These are phyloP conservation scores for Leucophenga maculata DNA, from an alignment of 2,888 invertebrate genomes.

Conservation along the genomic window DNA sequence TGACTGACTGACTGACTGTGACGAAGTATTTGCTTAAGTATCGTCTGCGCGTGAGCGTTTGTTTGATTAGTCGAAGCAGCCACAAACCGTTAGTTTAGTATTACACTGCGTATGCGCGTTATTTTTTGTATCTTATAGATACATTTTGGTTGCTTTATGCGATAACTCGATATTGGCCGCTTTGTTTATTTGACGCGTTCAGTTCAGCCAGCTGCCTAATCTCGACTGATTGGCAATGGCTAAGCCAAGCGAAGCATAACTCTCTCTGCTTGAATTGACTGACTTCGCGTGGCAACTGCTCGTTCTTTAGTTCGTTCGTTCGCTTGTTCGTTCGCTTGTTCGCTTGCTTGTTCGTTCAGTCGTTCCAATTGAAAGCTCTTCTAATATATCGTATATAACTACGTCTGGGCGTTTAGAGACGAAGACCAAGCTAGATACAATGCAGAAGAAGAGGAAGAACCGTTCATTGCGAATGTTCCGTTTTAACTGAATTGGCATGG, in stretches of 20 bases:
- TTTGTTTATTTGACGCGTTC: constrained; percentile 36
- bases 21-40: too few species aligned
- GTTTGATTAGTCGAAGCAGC: background rate
- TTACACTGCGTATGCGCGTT: background rate
- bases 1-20: background rate
- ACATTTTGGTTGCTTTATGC: constrained; percentile 18
- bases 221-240: constrained; percentile 45
- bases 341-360: background rate
- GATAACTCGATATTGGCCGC: constrained; percentile 42
- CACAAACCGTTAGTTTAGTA: background rate
- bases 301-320: background rate
- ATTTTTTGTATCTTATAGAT: background rate
- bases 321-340: background rate
- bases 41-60: constrained; percentile 2
- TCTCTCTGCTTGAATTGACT: background rate
- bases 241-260: constrained; percentile 8
- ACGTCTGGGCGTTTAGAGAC: background rate
- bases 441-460: constrained; percentile 54
- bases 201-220: constrained; percentile 44
- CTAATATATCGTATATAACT: background rate
- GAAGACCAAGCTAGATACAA: too few species aligned
- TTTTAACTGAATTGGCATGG: constrained; percentile 68
- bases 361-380: constrained; percentile 8
- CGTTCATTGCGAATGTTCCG: constrained; percentile 70
- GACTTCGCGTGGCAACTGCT: background rate